Evolutionary conservation across 2,113 vertebrate species (phyloP).

Genomic region (Dendropsophus ebraccatus): DNA sequence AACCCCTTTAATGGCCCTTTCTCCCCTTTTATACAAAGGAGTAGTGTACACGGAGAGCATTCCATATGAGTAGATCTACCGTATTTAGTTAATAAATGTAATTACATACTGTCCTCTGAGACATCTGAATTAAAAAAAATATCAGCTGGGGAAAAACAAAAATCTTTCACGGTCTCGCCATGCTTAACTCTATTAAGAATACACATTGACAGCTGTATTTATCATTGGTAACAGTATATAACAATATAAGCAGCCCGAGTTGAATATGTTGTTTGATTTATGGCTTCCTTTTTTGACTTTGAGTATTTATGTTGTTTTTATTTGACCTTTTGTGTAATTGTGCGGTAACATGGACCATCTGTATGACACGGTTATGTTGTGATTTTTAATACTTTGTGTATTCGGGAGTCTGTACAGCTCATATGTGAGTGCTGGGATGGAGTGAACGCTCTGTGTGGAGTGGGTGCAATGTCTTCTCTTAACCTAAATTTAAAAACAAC

Average conservation of each 20-base stretch:
- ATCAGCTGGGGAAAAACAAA: background rate
- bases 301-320: slow-evolving; percentile 55
- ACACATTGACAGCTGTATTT: slow-evolving; percentile 56
- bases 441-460: background rate
- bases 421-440: background rate
- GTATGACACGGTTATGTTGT: slow-evolving; percentile 37
- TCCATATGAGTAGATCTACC: background rate
- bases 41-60: background rate
- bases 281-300: slow-evolving; percentile 54
- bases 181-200: slow-evolving; percentile 31
- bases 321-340: slow-evolving; percentile 55
- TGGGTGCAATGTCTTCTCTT: background rate
- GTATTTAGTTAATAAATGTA: background rate
- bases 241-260: slow-evolving; percentile 42
- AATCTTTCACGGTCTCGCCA: background rate
- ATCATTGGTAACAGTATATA: slow-evolving; percentile 57
- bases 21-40: background rate
- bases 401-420: background rate
- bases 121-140: background rate
- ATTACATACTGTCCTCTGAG: background rate
- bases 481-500: background rate
- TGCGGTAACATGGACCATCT: slow-evolving; percentile 54
- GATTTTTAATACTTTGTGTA: slow-evolving; percentile 34
- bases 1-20: background rate
- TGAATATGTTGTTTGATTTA: slow-evolving; percentile 49